phyloP scores from a whole-genome alignment of 2,797 vertebrate species.

The Pterois miles region DNA sequence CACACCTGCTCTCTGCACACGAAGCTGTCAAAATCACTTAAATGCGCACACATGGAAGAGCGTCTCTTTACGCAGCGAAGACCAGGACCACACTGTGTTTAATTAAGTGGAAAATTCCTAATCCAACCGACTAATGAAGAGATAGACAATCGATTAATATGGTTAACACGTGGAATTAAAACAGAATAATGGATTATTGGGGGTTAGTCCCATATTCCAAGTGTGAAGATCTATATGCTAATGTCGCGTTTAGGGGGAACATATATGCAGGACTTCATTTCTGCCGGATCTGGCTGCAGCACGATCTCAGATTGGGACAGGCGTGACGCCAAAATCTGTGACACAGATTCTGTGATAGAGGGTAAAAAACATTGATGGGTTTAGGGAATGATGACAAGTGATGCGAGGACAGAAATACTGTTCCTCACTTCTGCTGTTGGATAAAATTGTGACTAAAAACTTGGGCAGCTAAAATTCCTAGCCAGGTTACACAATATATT shows the following conservation, averaged over 20 bases:
- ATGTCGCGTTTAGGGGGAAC: neutral
- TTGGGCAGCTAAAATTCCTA: no score
- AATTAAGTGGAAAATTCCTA: constrained; percentile 78
- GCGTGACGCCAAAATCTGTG: neutral
- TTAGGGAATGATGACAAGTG: neutral
- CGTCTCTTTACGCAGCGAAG: constrained; percentile 66
- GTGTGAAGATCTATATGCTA: neutral
- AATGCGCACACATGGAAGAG: constrained; percentile 63
- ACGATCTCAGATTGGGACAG: neutral
- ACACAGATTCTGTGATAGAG: neutral
- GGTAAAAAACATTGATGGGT: neutral
- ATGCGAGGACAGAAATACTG: neutral
- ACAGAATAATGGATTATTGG: neutral
- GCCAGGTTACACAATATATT: neutral
- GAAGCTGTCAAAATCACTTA: constrained; percentile 85
- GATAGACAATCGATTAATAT: constrained; percentile 66
- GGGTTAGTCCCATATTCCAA: neutral
- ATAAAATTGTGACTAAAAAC: neutral
- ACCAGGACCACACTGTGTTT: constrained; percentile 55
- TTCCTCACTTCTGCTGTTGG: neutral
- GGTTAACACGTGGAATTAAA: constrained; percentile 49
- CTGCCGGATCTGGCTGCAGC: no score
- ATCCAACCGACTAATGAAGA: constrained; percentile 77
- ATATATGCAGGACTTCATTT: neutral
- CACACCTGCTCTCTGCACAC: constrained; percentile 82